Percentiles rank a stretch among this genome's conserved stretches.
phyloP scores from a whole-genome alignment of 2,113 vertebrate genomes.

The Trichechus manatus region DNA sequence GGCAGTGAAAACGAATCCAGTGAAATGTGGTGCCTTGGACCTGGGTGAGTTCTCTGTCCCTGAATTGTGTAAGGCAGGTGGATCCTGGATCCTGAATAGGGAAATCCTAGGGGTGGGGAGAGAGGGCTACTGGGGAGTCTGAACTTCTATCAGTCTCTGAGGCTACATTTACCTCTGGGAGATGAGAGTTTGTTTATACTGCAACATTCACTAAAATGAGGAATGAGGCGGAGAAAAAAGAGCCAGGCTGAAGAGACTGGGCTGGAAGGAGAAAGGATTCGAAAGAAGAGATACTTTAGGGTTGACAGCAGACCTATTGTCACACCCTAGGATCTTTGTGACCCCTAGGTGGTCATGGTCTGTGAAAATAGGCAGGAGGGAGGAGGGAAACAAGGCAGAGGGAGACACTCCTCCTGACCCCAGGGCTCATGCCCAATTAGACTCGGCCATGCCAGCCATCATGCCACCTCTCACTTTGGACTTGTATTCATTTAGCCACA shows the following conservation, averaged over 20 bases:
- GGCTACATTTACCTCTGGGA: not conserved
- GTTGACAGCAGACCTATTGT: not conserved
- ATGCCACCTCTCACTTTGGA: not conserved
- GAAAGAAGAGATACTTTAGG: not conserved
- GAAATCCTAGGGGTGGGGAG: not conserved
- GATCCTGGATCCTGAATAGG: not conserved
- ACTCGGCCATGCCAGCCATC: not conserved
- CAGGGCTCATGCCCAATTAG: not conserved
- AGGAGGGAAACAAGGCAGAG: not conserved
- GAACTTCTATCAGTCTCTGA: not conserved
- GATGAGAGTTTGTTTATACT: not conserved
- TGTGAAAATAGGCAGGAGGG: not conserved
- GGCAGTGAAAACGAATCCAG: conserved; percentile 23
- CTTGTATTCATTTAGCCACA: not conserved
- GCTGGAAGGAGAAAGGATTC: not conserved
- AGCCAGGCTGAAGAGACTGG: not conserved
- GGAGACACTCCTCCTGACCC: not conserved
- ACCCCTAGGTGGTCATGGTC: not conserved
- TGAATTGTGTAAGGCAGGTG: not conserved
- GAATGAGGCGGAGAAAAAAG: not conserved
- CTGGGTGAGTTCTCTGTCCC: not conserved
- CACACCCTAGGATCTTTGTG: not conserved
- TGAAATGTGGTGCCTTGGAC: not conserved
- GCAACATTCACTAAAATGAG: not conserved
- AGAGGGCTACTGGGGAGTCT: not conserved